phyloP scores from a whole-genome alignment of 2,888 invertebrate genomes.

The Caenorhabditis panamensis region DNA sequence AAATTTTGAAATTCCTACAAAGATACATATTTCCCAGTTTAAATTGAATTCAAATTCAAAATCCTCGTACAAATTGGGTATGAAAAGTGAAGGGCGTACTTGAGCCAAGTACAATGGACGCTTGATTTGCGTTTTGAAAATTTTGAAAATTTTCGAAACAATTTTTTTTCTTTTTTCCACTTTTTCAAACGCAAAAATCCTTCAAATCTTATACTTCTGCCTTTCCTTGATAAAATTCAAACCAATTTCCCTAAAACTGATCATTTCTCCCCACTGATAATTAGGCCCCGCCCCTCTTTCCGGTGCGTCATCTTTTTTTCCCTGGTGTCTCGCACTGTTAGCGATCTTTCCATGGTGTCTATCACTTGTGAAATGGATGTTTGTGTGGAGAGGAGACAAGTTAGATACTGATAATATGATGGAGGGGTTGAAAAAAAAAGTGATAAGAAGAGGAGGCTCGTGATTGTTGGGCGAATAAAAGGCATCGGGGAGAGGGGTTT shows the following conservation, averaged over 20 bases:
- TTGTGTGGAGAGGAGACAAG: slow-evolving; percentile 18
- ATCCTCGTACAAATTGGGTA: slow-evolving; percentile 10
- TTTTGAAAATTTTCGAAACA: background rate
- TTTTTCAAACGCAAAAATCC: slow-evolving; percentile 3
- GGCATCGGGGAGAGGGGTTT: background rate
- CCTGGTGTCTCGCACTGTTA: background rate
- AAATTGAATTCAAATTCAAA: background rate
- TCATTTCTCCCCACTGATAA: too few relatives aligned
- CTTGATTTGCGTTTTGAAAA: slow-evolving; percentile 8
- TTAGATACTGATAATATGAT: background rate
- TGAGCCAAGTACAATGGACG: slow-evolving; percentile 36
- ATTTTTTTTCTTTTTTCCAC: background rate
- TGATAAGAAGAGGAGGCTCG: slow-evolving; percentile 36
- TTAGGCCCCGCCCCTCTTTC: slow-evolving; percentile 11
- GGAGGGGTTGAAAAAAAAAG: slow-evolving; percentile 21
- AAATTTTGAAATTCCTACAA: too few relatives aligned
- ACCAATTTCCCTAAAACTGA: too few relatives aligned
- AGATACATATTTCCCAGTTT: too few relatives aligned
- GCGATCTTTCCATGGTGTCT: slow-evolving; percentile 29
- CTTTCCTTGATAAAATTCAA: too few relatives aligned
- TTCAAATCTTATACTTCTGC: too few relatives aligned
- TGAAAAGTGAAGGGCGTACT: slow-evolving; percentile 16
- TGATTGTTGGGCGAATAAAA: slow-evolving; percentile 42
- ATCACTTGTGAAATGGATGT: slow-evolving; percentile 46
- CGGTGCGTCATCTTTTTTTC: slow-evolving; percentile 35